Conservation (phyloP, 2,113 vertebrate species). For the Paradoxurus hermaphroditus region DNA sequence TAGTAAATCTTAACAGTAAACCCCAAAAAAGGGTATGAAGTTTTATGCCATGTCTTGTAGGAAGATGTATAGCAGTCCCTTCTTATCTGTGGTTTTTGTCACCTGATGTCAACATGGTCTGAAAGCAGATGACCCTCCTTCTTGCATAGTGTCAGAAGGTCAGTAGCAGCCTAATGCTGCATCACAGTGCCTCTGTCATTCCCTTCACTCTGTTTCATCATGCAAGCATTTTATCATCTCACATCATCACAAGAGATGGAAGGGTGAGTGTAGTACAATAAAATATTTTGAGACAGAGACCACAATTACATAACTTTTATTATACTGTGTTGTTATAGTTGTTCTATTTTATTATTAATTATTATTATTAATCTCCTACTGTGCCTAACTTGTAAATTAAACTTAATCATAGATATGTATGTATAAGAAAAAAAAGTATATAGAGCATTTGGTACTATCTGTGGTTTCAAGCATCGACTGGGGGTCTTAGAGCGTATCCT, state of each 20-base stretch:
- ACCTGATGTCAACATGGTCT: not conserved
- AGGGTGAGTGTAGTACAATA: not conserved
- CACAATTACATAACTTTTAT: not conserved
- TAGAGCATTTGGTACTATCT: not conserved
- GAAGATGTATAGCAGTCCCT: not conserved
- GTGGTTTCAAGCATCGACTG: not conserved
- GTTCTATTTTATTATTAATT: not conserved
- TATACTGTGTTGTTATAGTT: not conserved
- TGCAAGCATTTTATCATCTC: not conserved
- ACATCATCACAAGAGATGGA: not conserved
- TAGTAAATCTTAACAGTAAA: not conserved
- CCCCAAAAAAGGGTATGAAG: too few species aligned
- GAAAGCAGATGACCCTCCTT: not conserved
- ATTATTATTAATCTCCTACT: not conserved
- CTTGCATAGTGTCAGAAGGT: not conserved
- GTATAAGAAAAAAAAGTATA: not conserved
- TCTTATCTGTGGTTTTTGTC: not conserved
- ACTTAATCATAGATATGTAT: not conserved
- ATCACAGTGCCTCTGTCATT: not conserved
- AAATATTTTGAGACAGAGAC: not conserved
- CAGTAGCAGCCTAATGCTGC: not conserved
- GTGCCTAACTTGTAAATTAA: not conserved
- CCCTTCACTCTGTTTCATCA: not conserved
- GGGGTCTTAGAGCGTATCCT: not conserved
- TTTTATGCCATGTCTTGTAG: not conserved